phyloP scores from a whole-genome alignment of 2,888 invertebrate genomes.

The Lithophane ornitopus region DNA sequence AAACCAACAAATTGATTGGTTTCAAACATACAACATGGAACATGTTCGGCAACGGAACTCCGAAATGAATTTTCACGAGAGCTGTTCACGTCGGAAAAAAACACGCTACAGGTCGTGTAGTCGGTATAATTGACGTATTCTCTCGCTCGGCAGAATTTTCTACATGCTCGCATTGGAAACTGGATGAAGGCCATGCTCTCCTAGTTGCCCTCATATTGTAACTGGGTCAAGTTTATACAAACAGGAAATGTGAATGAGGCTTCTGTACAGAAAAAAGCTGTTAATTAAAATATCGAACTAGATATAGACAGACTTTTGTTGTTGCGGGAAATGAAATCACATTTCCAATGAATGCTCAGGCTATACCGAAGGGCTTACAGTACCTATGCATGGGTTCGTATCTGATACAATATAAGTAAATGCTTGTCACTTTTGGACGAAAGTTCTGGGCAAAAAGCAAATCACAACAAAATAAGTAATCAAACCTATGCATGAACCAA shows the following conservation, averaged over 20 bases:
- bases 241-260: slow-evolving; percentile 59
- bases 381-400: not conserved
- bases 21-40: slow-evolving; percentile 50
- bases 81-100: slow-evolving; percentile 45
- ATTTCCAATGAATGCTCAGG: not conserved
- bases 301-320: slow-evolving; percentile 3
- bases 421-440: not conserved
- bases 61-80: slow-evolving; percentile 53
- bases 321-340: not conserved
- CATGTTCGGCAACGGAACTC: slow-evolving; percentile 40
- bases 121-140: slow-evolving; percentile 69
- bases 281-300: slow-evolving; percentile 2
- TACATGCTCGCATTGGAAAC: slow-evolving; percentile 72
- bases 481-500: not conserved
- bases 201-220: slow-evolving; percentile 69
- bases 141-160: slow-evolving; percentile 71
- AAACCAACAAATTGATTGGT: slow-evolving; percentile 49
- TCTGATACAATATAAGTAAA: not conserved
- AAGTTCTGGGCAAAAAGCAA: not conserved
- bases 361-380: not conserved
- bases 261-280: slow-evolving; percentile 20
- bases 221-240: slow-evolving; percentile 76
- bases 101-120: slow-evolving; percentile 56
- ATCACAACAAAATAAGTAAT: slow-evolving; percentile 3
- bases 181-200: slow-evolving; percentile 74